Base-by-base conservation (phyloP, 2,797 vertebrate species). In the Hypotaenidia philippensis region DNA sequence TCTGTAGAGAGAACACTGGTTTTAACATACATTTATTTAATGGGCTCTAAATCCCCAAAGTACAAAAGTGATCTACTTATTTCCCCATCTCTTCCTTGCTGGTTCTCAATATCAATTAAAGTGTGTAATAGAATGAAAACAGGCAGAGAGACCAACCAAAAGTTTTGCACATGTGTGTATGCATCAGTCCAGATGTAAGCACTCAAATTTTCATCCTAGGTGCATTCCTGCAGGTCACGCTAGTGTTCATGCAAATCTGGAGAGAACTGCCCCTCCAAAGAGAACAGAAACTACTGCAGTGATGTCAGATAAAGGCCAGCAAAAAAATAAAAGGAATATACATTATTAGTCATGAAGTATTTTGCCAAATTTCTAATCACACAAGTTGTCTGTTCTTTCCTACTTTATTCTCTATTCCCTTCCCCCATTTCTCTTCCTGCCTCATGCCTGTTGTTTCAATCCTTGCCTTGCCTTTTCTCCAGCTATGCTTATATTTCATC, bases 241-340 rank as follows among this genome's bases (percentile, higher is more conserved):
- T 25, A 68, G 18, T 0, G 0, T 31, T 75, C 36, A 25, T 21
- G 19, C 3, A 65, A 61, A 69, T 59, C 26, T 63, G n/a, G 36
- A 49, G 52, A 79, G 34, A 75, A 65, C 6, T 45, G 4, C 6
- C 17, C 13, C 12, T 72, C n/a, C 29, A 76, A 82, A 75, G 45
- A 81, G 13, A 89, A 32, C 9, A 71, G 72, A 64, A 75, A 57
- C 27, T 53, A 25, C 20, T 29, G 10, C 36, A 76, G 72, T 23
- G 10, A 45, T 44, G 12, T 40, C 21, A 71, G 27, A 64, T 52
- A 50, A 77, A 18, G n/a, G 18, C 16, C 57, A 34, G 17, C 1
- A 6, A 52, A 53, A 80, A 77, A 44, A 44, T 44, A 44, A 19
- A 44, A 44, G 41, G 41, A 44, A 20, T 44, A 44, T 44, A 44